Percentiles rank a stretch among this genome's conserved stretches.
phyloP scores from a whole-genome alignment of 2,888 invertebrate species.

The Sminthurides aquaticus region DNA sequence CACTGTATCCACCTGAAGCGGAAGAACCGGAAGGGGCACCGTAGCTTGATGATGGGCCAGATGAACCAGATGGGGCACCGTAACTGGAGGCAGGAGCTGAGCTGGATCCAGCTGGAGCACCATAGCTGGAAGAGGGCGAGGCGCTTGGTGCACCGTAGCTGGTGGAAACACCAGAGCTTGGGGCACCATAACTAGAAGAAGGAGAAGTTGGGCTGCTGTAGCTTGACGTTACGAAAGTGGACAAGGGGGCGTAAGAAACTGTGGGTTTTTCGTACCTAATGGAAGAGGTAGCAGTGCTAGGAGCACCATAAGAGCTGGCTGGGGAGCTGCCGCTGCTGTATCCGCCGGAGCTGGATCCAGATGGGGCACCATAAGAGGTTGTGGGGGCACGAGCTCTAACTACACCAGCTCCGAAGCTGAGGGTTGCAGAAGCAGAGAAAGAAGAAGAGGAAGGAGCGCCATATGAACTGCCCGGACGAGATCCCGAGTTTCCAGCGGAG shows the following conservation, averaged over 20 bases:
- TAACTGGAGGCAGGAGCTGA: constrained; percentile 11
- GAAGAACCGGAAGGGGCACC: constrained; percentile 6
- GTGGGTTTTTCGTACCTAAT: not conserved
- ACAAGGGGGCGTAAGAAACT: not conserved
- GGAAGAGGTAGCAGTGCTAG: not conserved
- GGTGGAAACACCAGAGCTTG: constrained; percentile 1
- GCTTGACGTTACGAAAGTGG: constrained; percentile 3
- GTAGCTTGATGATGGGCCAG: constrained; percentile 3
- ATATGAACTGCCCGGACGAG: not conserved
- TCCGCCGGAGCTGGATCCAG: constrained; percentile 10
- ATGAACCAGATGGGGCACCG: constrained; percentile 19
- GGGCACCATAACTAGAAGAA: constrained; percentile 9
- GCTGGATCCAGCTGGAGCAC: constrained; percentile 8
- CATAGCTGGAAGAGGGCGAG: constrained; percentile 5
- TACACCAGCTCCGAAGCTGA: not conserved
- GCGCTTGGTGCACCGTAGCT: not conserved
- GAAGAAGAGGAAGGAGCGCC: not conserved
- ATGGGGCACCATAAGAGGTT: constrained; percentile 12
- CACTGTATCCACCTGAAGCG: not conserved
- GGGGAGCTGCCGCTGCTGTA: constrained; percentile 2
- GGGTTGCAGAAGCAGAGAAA: not conserved
- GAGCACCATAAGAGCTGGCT: constrained; percentile 9
- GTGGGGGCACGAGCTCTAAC: not conserved
- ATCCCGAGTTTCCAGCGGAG: not conserved
- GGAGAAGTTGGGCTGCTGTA: not conserved